Percentiles rank a stretch among this genome's conserved stretches.
phyloP scores from a whole-genome alignment of 2,888 invertebrate genomes.

The Eupithecia dodoneata region DNA sequence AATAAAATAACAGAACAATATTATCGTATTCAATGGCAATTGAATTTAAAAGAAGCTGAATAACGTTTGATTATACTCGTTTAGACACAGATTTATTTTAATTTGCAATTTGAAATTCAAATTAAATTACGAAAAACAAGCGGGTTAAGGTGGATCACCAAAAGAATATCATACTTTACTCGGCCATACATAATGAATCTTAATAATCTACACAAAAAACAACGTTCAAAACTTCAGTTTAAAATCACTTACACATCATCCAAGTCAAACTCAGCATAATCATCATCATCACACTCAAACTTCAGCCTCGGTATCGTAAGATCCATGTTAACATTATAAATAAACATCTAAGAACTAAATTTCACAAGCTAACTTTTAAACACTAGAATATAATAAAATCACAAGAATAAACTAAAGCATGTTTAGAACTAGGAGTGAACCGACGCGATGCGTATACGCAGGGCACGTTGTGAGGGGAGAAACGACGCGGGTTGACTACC shows the following conservation, averaged over 20 bases:
- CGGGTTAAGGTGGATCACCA: not conserved
- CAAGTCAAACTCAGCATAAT: slow-evolving; percentile 60
- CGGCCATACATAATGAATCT: not conserved
- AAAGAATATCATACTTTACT: not conserved
- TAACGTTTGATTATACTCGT: not conserved
- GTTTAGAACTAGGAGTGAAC: slow-evolving; percentile 35
- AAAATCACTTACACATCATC: slow-evolving; percentile 51
- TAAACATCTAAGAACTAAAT: slow-evolving; percentile 21
- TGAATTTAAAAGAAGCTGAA: not conserved
- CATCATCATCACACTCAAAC: slow-evolving; percentile 65
- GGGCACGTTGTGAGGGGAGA: slow-evolving; percentile 67
- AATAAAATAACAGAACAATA: not conserved
- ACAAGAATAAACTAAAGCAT: slow-evolving; percentile 15
- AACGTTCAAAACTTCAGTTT: not conserved
- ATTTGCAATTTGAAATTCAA: not conserved
- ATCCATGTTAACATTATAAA: slow-evolving; percentile 68
- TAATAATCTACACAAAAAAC: not conserved
- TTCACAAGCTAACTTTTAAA: slow-evolving; percentile 12
- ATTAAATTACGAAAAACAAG: not conserved
- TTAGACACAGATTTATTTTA: slow-evolving; percentile 3
- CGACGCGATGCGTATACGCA: slow-evolving; percentile 64
- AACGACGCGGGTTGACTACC: slow-evolving; percentile 55
- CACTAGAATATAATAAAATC: slow-evolving; percentile 24
- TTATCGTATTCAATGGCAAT: not conserved
- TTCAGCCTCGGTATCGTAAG: slow-evolving; percentile 71